These are phyloP conservation scores for Spongilla lacustris DNA, from an alignment of 37 sponge, comb jelly and placozoan genomes.

Conservation along the genomic window DNA sequence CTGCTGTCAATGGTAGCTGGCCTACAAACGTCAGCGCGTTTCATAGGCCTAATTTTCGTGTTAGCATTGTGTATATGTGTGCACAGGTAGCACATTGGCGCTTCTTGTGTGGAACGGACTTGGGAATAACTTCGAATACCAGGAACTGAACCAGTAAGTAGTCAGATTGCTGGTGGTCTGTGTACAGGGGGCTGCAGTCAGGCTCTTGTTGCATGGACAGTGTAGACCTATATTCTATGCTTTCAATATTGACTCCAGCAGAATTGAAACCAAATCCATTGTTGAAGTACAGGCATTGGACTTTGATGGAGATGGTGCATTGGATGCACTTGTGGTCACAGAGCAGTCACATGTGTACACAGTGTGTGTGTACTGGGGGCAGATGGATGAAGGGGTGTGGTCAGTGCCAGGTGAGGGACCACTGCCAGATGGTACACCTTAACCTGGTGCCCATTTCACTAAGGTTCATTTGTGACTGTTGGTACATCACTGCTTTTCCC, in stretches of 20 bases:
- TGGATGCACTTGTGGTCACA: slow-evolving; percentile 21
- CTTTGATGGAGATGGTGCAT: slow-evolving; percentile 55
- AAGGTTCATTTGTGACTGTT: not conserved
- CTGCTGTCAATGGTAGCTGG: too few species aligned
- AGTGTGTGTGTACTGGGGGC: slow-evolving; percentile 19
- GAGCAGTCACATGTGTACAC: not conserved
- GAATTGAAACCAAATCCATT: not conserved
- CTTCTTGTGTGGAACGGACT: not conserved
- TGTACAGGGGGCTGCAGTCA: too few species aligned
- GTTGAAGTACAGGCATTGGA: slow-evolving; percentile 17
- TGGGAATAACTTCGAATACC: not conserved
- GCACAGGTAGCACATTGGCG: not conserved
- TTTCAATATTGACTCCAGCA: not conserved
- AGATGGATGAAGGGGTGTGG: not conserved
- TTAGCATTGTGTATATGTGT: too few species aligned
- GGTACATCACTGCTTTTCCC: not conserved
- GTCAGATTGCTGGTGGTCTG: too few species aligned
- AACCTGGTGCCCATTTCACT: too few species aligned
- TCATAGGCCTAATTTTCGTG: too few species aligned
- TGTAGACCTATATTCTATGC: too few species aligned
- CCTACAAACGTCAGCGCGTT: too few species aligned
- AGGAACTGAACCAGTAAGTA: not conserved
- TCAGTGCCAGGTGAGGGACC: not conserved
- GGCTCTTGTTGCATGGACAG: too few species aligned
- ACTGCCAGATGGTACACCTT: not conserved